phyloP scores from a whole-genome alignment of 2,888 invertebrate genomes.

The Campoplex capitator region DNA sequence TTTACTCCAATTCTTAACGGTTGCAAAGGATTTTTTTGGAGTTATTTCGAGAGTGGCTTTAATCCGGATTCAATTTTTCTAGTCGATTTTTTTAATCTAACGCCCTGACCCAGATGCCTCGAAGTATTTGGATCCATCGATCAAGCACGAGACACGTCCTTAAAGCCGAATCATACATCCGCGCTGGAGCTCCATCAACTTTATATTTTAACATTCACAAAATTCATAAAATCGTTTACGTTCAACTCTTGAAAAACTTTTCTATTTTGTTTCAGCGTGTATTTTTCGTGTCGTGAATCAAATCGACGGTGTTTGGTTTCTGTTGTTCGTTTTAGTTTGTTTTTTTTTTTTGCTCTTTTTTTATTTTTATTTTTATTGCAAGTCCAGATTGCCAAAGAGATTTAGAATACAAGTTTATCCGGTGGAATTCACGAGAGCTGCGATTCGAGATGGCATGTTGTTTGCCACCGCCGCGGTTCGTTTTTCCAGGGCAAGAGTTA shows the following conservation, averaged over 20 bases:
- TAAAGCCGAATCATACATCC: not conserved
- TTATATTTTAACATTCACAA: not conserved
- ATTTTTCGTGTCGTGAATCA: not conserved
- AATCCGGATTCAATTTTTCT: not conserved
- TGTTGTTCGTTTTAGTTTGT: not conserved
- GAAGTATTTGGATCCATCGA: not conserved
- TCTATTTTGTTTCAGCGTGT: not conserved
- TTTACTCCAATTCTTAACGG: not conserved
- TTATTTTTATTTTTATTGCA: not conserved
- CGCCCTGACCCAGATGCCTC: not conserved
- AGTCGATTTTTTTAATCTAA: not conserved
- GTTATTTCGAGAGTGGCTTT: slow-evolving; percentile 4
- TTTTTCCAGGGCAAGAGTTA: slow-evolving; percentile 54
- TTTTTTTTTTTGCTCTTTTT: too few relatives aligned
- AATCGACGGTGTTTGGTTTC: not conserved
- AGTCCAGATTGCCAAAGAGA: slow-evolving; percentile 50
- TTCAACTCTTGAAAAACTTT: not conserved
- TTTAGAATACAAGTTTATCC: slow-evolving; percentile 57
- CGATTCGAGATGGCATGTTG: slow-evolving; percentile 57
- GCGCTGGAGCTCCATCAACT: too few relatives aligned
- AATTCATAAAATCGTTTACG: not conserved
- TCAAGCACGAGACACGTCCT: not conserved
- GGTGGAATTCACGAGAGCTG: slow-evolving; percentile 56
- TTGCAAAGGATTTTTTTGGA: not conserved
- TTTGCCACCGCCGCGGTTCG: slow-evolving; percentile 52